Evolutionary conservation across 2,888 invertebrate genomes (phyloP), one percentile per base, ranked within the genome.

Genomic region (Latrodectus hesperus): DNA sequence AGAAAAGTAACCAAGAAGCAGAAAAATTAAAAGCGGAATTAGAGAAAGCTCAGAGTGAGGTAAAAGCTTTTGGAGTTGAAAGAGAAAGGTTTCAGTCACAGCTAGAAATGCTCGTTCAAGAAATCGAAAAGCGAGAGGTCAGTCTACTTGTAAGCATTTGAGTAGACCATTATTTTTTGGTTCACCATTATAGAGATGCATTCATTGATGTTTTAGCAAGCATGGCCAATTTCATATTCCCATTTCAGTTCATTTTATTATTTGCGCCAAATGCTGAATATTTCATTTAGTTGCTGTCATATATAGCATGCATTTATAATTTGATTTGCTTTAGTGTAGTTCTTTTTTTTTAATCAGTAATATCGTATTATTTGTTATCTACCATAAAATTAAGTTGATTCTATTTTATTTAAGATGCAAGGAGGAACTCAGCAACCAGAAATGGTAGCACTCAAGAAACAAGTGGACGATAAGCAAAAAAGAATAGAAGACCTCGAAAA

Each of bases 111-210:
- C 94, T 98, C 91, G 97, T 97, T 89, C 96, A 96, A 92, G 98
- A 98, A 93, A 94, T 98, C 93, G 96, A 98, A 93, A 96, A 96
- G 94, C 96, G 96, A 93, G 97, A 98, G 96, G 97, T 97, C 83
- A 90, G 91, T 90, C 65, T 64, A 12, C 70, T 64, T 60, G 53
- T 22, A 51, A 22, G 8, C n/a, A 12, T 17, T 17, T 68, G 12
- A 12, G n/a, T 60, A 68, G 67, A 22, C 12, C 26, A 26, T 22
- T 68, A 22, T 26, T n/a, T 68, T 68, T 68, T 68, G 67, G 22
- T 68, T 68, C 67, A 26, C 11, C 67, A 68, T 68, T 22, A 22
- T 68, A 68, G 26, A 68, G 22, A 8, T 68, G 17, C 67, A 68
- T 68, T 22, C 17, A 22, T 60, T 60, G 68, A 17, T 22, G 12